Conservation (phyloP, 2,113 vertebrate species). For the Pterocles burchelli region DNA sequence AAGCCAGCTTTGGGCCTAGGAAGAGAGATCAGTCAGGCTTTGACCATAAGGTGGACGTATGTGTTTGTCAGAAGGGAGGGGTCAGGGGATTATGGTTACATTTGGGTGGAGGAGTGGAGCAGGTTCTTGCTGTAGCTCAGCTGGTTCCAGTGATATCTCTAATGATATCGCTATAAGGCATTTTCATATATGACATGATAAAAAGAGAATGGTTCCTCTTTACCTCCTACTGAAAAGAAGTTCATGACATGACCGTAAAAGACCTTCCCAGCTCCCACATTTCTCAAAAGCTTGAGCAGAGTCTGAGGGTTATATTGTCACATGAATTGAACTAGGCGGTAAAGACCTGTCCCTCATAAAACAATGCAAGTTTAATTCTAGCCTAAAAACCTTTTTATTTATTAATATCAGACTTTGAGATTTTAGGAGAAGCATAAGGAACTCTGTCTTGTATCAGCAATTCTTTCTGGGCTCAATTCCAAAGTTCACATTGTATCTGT, state of each 20-base stretch:
- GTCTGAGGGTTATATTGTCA: neutral
- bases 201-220: neutral
- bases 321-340: neutral
- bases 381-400: constrained; percentile 7
- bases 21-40: neutral
- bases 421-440: constrained; percentile 13
- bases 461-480: constrained; percentile 38
- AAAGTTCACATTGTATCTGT: neutral
- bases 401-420: neutral
- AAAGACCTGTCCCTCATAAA: neutral
- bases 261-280: neutral
- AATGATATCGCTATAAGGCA: neutral
- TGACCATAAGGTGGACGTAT: rapidly evolving
- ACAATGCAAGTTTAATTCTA: constrained; percentile 2
- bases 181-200: neutral
- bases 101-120: neutral
- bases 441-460: neutral
- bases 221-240: neutral
- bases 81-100: neutral
- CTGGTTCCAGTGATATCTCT: neutral
- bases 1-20: neutral
- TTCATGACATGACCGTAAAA: neutral
- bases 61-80: neutral
- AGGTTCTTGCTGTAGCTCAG: neutral
- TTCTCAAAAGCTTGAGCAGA: neutral